phyloP scores from a whole-genome alignment of 64 coral and sea anemone species.

The Montipora cactus region DNA sequence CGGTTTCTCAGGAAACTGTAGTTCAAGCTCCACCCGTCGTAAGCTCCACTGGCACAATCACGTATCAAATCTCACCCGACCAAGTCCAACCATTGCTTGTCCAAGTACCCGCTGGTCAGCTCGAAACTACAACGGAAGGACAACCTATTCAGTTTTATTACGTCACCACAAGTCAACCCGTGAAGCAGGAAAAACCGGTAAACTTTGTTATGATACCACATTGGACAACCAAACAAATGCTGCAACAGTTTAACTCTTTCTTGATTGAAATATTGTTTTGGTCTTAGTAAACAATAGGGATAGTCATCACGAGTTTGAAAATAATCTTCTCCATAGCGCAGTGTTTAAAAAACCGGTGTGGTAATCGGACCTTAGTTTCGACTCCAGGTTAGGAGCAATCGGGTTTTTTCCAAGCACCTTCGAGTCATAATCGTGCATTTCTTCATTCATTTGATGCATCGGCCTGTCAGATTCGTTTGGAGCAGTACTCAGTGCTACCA shows the following conservation, averaged over 20 bases:
- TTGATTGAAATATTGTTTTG: too few species aligned
- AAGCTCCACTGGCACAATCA: conserved; percentile 1
- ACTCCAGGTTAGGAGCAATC: too few species aligned
- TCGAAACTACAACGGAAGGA: neutral
- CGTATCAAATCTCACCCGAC: conserved; percentile 31
- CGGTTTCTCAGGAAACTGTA: neutral
- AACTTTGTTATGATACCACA: neutral
- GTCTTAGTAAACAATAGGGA: too few species aligned
- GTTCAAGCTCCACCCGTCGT: neutral
- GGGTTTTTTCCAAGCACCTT: too few species aligned
- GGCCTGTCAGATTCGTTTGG: too few species aligned
- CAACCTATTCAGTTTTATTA: conserved; percentile 53
- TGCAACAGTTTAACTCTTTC: neutral
- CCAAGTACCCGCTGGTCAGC: conserved; percentile 9
- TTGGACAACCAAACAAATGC: neutral
- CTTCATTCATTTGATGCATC: too few species aligned
- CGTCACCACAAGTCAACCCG: neutral
- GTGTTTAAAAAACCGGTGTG: too few species aligned
- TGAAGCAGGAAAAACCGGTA: neutral
- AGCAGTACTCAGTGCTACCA: too few species aligned
- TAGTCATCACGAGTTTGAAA: too few species aligned
- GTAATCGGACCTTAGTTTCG: too few species aligned
- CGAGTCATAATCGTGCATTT: too few species aligned
- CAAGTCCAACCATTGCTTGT: conserved; percentile 25
- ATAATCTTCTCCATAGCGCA: too few species aligned